phyloP scores from a whole-genome alignment of 2,888 invertebrate genomes.

The Synanthedon tipuliformis region DNA sequence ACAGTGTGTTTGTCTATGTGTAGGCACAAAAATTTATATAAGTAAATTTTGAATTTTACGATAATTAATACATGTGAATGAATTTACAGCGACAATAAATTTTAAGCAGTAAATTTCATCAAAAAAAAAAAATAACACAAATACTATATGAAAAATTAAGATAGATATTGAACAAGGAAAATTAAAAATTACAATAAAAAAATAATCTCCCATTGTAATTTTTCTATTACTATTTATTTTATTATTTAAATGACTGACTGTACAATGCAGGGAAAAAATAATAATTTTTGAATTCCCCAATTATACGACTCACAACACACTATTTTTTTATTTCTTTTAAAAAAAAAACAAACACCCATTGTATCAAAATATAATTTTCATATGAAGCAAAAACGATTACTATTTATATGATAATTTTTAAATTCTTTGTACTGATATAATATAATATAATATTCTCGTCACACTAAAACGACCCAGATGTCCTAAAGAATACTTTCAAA shows the following conservation, averaged over 20 bases:
- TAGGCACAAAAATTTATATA: too few species aligned
- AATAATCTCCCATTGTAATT: too few species aligned
- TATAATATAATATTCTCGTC: constrained; percentile 36
- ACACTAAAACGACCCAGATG: constrained; percentile 26
- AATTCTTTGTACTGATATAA: constrained; percentile 63
- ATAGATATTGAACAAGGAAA: too few species aligned
- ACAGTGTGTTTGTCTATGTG: too few species aligned
- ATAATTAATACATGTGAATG: too few species aligned
- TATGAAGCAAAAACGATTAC: constrained; percentile 38
- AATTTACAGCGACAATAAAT: too few species aligned
- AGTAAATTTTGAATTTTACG: too few species aligned
- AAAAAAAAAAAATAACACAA: too few species aligned
- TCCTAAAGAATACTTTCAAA: constrained; percentile 22
- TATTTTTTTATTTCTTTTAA: constrained; percentile 7
- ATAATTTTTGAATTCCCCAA: constrained; percentile 1
- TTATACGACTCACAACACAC: constrained; percentile 14
- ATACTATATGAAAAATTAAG: too few species aligned
- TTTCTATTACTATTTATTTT: background rate
- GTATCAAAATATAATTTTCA: constrained; percentile 56
- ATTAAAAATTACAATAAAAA: too few species aligned
- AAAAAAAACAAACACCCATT: constrained; percentile 37
- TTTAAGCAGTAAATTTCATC: too few species aligned
- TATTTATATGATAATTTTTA: constrained; percentile 18
- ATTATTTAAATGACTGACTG: background rate
- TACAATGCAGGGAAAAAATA: background rate